Conservation (phyloP, 2,888 invertebrate species). For the Cephus pygmeus region DNA sequence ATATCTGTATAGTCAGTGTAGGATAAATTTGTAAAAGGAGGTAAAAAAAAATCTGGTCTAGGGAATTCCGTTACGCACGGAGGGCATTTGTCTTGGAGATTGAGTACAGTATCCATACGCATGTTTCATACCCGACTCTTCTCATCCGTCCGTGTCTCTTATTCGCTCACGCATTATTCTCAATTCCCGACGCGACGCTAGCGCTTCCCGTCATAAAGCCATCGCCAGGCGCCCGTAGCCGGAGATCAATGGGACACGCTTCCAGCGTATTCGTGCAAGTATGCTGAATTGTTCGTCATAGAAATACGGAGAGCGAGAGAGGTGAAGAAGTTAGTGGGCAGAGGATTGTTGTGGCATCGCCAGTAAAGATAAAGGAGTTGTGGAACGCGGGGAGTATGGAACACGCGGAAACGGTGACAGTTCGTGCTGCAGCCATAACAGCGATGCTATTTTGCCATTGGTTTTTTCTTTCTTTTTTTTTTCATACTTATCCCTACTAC, state of each 20-base stretch:
- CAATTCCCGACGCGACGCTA: background rate
- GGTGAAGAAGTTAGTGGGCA: slow-evolving; percentile 10
- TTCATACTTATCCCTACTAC: slow-evolving; percentile 10
- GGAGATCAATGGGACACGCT: slow-evolving; percentile 49
- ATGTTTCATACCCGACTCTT: background rate
- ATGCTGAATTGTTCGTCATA: slow-evolving; percentile 41
- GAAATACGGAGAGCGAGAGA: slow-evolving; percentile 10
- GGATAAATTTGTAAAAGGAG: background rate
- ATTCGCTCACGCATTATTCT: background rate
- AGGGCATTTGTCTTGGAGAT: background rate
- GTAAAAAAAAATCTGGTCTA: background rate
- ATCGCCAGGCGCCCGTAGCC: slow-evolving; percentile 18
- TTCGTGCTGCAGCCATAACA: slow-evolving; percentile 61
- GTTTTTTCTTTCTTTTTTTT: slow-evolving; percentile 35
- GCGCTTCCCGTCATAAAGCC: slow-evolving; percentile 3
- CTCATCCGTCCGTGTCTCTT: background rate
- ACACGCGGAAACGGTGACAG: slow-evolving; percentile 64
- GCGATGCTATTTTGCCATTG: slow-evolving; percentile 58
- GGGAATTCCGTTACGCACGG: background rate
- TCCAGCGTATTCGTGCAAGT: slow-evolving; percentile 40
- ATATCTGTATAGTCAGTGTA: background rate
- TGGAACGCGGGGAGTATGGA: slow-evolving; percentile 53
- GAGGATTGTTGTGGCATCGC: slow-evolving; percentile 33
- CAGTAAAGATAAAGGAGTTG: slow-evolving; percentile 48
- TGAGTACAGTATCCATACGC: background rate